A percentile compares a stretch with the other conserved stretches of the same genome.
These are phyloP conservation scores for Aphidius ervi DNA, from an alignment of 1,140 invertebrate genomes.

Conservation along the genomic window DNA sequence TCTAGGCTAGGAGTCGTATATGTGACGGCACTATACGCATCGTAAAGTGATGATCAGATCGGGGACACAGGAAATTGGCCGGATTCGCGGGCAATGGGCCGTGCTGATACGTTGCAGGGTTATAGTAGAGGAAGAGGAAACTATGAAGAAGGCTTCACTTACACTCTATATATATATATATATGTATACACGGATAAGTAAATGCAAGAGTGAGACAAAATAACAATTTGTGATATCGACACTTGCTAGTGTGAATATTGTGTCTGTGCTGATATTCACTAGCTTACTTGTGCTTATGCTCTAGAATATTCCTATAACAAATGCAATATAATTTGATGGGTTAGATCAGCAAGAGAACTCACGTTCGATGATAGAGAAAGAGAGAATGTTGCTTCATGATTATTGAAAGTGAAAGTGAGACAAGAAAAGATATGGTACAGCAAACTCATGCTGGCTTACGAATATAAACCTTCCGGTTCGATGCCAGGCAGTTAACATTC, in stretches of 20 bases:
- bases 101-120: constrained; percentile 39
- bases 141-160: not conserved
- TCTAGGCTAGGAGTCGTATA: constrained; percentile 3
- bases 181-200: too few relatives aligned
- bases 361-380: not conserved
- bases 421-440: not conserved
- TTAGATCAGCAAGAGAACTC: not conserved
- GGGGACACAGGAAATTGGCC: constrained; percentile 50
- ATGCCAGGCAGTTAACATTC: constrained; percentile 17
- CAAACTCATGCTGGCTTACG: constrained; percentile 13
- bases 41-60: constrained; percentile 54
- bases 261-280: too few relatives aligned
- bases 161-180: not conserved
- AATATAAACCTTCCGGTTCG: constrained; percentile 16
- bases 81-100: constrained; percentile 53
- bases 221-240: too few relatives aligned
- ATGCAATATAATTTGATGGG: too few relatives aligned
- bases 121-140: not conserved
- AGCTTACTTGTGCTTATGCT: too few relatives aligned
- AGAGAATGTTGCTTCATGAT: too few relatives aligned
- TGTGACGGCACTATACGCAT: constrained; percentile 38
- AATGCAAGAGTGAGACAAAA: too few relatives aligned
- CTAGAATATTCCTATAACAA: too few relatives aligned
- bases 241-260: too few relatives aligned
- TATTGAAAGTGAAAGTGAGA: not conserved